Conservation (phyloP, 2,888 invertebrate species). For the Lasius platythorax region DNA sequence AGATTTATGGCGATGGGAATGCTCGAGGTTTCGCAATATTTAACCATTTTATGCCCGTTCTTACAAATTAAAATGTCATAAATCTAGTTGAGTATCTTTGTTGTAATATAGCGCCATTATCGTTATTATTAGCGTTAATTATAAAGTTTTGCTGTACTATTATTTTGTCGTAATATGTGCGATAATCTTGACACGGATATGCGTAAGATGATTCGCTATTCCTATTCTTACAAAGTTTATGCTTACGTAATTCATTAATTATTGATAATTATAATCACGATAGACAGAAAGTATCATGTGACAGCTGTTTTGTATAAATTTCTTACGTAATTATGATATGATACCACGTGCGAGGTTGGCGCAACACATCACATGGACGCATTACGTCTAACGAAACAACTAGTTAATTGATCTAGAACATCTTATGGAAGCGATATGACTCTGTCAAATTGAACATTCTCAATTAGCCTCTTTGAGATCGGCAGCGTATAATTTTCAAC, state of each 20-base stretch:
- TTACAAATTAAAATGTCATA: conserved; percentile 22
- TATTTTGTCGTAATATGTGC: not conserved
- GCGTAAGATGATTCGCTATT: not conserved
- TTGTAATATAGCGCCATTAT: not conserved
- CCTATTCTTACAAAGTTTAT: not conserved
- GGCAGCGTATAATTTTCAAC: conserved; percentile 20
- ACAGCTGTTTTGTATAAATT: not conserved
- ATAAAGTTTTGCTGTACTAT: too few species aligned
- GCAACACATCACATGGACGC: conserved; percentile 8
- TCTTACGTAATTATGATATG: not conserved
- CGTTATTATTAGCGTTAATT: not conserved
- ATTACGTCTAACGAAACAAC: conserved; percentile 59
- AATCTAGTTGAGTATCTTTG: conserved; percentile 7
- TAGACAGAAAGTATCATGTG: not conserved
- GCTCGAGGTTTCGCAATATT: not conserved
- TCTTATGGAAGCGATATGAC: conserved; percentile 53
- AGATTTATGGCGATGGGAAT: conserved; percentile 54
- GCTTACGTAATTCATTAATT: not conserved
- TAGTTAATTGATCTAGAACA: conserved; percentile 63
- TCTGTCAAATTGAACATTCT: conserved; percentile 30
- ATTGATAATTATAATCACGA: not conserved
- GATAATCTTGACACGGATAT: not conserved
- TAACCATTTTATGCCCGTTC: conserved; percentile 16
- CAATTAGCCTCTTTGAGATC: conserved; percentile 26
- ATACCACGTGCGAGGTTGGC: not conserved